phyloP scores from a whole-genome alignment of 64 coral and sea anemone species.

The Actinia equina region DNA sequence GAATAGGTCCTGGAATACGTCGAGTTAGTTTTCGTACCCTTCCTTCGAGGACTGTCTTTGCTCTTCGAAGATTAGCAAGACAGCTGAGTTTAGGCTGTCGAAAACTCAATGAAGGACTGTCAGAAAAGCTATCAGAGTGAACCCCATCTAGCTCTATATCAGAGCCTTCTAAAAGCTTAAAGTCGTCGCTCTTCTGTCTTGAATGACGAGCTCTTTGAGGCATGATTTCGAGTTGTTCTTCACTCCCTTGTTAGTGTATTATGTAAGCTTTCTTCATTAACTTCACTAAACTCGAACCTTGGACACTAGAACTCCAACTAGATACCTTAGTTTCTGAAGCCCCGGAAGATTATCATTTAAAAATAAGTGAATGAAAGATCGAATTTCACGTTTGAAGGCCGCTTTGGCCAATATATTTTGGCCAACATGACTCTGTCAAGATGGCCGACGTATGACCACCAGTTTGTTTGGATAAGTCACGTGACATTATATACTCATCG shows the following conservation, averaged over 20 bases:
- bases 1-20: no score
- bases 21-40: not conserved
- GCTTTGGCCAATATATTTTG: not conserved
- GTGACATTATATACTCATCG: no score
- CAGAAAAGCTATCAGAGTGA: not conserved
- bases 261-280: not conserved
- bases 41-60: not conserved
- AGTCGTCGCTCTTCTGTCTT: conserved; percentile 84
- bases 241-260: no score
- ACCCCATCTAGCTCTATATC: conserved; percentile 30
- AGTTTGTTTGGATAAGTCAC: not conserved
- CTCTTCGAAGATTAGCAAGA: not conserved
- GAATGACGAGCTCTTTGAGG: conserved; percentile 46
- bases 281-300: not conserved
- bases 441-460: conserved; percentile 9
- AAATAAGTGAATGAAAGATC: not conserved
- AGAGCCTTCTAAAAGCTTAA: conserved; percentile 28
- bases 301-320: not conserved
- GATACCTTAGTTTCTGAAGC: not conserved
- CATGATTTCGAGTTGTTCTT: not conserved
- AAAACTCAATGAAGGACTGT: conserved; percentile 24
- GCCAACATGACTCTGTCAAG: not conserved
- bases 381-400: not conserved
- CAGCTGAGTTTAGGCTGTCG: conserved; percentile 19
- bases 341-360: not conserved